These are phyloP conservation scores for Arge pagana DNA, from an alignment of 2,888 invertebrate genomes.

Conservation along the genomic window DNA sequence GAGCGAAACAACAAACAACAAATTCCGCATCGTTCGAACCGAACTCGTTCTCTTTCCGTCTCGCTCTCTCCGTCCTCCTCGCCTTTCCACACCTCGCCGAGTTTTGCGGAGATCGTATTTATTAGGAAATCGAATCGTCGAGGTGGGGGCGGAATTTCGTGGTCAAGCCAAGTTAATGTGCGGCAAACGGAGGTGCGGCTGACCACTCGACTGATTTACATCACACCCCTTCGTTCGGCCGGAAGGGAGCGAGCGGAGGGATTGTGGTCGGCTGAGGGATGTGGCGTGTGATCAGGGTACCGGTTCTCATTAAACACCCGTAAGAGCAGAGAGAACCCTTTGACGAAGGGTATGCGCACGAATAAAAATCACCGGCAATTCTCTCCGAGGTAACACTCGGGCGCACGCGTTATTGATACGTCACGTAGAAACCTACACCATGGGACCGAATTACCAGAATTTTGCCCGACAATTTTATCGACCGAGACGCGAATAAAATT, in stretches of 20 bases:
- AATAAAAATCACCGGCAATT: constrained; percentile 17
- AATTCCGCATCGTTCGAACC: too few species aligned
- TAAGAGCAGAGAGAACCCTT: constrained; percentile 28
- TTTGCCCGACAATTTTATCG: too few species aligned
- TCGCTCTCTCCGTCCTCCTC: background rate
- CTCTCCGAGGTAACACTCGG: too few species aligned
- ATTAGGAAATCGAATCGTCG: too few species aligned
- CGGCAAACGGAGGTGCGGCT: constrained; percentile 49
- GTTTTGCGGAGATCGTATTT: too few species aligned
- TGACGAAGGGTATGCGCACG: constrained; percentile 17
- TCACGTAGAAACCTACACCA: too few species aligned
- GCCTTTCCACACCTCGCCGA: too few species aligned
- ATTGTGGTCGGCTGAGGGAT: constrained; percentile 53
- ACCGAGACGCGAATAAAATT: too few species aligned
- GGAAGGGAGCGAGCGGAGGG: constrained; percentile 30
- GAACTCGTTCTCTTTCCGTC: constrained; percentile 7
- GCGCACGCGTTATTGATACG: too few species aligned
- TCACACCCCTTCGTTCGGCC: constrained; percentile 49
- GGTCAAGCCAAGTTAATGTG: constrained; percentile 55
- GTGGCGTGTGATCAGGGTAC: constrained; percentile 47
- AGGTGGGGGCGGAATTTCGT: constrained; percentile 37
- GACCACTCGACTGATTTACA: constrained; percentile 57
- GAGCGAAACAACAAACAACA: too few species aligned
- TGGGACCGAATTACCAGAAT: too few species aligned
- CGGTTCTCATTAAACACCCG: constrained; percentile 45